Evolutionary conservation across 2,797 vertebrate genomes (phyloP).

Genomic region (Gymnocypris eckloni): DNA sequence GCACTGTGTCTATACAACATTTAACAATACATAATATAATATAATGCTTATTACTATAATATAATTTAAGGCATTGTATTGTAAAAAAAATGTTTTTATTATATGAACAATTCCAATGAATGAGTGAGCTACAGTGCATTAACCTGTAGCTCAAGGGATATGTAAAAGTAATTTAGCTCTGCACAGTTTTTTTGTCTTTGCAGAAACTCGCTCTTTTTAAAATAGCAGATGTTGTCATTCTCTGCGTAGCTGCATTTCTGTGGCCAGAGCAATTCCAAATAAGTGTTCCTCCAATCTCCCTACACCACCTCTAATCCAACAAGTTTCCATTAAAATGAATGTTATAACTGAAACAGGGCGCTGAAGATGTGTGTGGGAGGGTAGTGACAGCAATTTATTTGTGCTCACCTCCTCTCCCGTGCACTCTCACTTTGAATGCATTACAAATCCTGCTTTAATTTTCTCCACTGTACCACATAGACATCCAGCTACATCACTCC

Average conservation of each 20-base stretch:
- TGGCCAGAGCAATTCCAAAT: constrained; percentile 50
- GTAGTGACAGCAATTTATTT: constrained; percentile 64
- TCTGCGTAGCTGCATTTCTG: constrained; percentile 40
- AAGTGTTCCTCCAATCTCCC: constrained; percentile 51
- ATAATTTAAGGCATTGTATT: neutral
- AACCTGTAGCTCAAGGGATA: neutral
- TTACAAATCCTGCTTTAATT: constrained; percentile 69
- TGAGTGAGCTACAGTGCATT: neutral
- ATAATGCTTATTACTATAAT: neutral
- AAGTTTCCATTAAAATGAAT: constrained; percentile 55
- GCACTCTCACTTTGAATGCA: constrained; percentile 64
- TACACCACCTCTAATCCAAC: constrained; percentile 42
- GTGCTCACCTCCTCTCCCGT: constrained; percentile 60
- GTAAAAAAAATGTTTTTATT: neutral
- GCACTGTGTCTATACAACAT: neutral
- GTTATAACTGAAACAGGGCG: constrained; percentile 57
- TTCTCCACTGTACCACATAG: constrained; percentile 60
- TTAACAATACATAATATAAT: neutral
- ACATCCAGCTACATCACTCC: constrained; percentile 65
- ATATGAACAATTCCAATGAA: neutral
- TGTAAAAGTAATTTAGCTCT: neutral
- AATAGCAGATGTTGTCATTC: constrained; percentile 5
- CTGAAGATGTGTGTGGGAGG: constrained; percentile 46
- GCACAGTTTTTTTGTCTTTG: neutral
- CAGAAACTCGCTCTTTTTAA: neutral